Evolutionary conservation across 1,140 invertebrate species (phyloP).

Genomic region (Ephestia elutella): DNA sequence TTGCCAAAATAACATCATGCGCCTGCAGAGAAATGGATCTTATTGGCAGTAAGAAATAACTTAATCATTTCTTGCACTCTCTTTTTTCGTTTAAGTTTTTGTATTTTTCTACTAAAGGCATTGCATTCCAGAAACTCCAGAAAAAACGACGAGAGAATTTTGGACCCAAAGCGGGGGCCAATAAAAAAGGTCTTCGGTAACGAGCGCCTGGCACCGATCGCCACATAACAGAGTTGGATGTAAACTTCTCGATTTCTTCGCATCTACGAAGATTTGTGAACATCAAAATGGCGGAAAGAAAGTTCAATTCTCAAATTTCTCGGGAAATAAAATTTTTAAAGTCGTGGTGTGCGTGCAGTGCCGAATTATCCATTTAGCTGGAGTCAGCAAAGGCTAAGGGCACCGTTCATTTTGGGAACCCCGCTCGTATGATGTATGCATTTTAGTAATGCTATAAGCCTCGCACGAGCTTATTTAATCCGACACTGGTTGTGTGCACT

Average conservation of each 20-base stretch:
- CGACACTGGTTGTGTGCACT: no score
- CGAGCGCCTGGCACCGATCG: slow-evolving; percentile 56
- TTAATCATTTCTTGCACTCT: not conserved
- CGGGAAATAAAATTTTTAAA: no score
- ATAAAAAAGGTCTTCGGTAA: slow-evolving; percentile 62
- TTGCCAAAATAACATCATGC: slow-evolving; percentile 62
- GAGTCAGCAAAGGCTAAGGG: no score
- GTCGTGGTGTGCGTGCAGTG: no score
- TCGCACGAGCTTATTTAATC: no score
- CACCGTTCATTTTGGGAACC: no score
- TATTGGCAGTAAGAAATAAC: slow-evolving; percentile 64
- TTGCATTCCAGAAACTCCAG: slow-evolving; percentile 54
- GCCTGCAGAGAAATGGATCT: slow-evolving; percentile 52
- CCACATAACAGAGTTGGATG: slow-evolving; percentile 23
- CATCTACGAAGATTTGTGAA: not conserved
- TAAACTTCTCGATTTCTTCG: not conserved
- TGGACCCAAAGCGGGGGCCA: slow-evolving; percentile 67
- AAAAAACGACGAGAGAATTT: slow-evolving; percentile 56
- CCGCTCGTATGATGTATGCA: no score
- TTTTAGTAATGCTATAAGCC: no score
- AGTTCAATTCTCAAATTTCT: no score
- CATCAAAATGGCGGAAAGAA: not conserved
- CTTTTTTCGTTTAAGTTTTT: slow-evolving; percentile 9
- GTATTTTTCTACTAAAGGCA: slow-evolving; percentile 22
- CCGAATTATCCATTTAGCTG: no score